Conservation (phyloP, 2,888 invertebrate genomes). For the Biston stratarius region DNA sequence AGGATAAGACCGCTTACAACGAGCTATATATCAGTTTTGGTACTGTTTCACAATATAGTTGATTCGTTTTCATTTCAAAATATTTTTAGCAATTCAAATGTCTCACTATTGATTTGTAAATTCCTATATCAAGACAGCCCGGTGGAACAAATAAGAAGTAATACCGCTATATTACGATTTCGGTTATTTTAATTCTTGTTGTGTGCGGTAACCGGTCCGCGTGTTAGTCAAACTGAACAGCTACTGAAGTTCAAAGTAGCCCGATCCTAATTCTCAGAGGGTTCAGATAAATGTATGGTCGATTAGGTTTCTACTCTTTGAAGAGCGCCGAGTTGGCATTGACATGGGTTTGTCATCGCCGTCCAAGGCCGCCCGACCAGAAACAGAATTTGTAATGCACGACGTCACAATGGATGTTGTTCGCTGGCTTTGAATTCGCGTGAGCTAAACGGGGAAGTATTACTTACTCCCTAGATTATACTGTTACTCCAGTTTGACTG, state of each 20-base stretch:
- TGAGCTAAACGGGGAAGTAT: too few species aligned
- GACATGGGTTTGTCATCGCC: slow-evolving; percentile 34
- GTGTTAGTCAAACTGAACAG: slow-evolving; percentile 2
- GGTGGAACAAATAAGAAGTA: not conserved
- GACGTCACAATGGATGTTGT: not conserved
- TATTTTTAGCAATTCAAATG: not conserved
- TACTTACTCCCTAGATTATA: too few species aligned
- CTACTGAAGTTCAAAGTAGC: slow-evolving; percentile 30
- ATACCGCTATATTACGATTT: not conserved
- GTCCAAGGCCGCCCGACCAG: slow-evolving; percentile 15
- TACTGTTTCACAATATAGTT: too few species aligned
- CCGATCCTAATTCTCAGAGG: slow-evolving; percentile 26
- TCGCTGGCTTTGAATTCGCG: not conserved
- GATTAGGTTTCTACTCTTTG: slow-evolving; percentile 42
- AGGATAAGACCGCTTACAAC: too few species aligned
- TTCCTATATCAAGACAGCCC: too few species aligned
- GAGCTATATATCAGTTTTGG: too few species aligned
- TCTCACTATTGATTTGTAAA: not conserved
- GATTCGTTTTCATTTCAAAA: not conserved
- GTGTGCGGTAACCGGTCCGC: not conserved
- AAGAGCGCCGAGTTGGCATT: slow-evolving; percentile 22
- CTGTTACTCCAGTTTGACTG: too few species aligned
- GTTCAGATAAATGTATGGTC: slow-evolving; percentile 23
- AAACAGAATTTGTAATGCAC: slow-evolving; percentile 14
- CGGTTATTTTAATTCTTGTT: not conserved